phyloP scores from a whole-genome alignment of 2,113 vertebrate genomes.

The Aptenodytes patagonicus region DNA sequence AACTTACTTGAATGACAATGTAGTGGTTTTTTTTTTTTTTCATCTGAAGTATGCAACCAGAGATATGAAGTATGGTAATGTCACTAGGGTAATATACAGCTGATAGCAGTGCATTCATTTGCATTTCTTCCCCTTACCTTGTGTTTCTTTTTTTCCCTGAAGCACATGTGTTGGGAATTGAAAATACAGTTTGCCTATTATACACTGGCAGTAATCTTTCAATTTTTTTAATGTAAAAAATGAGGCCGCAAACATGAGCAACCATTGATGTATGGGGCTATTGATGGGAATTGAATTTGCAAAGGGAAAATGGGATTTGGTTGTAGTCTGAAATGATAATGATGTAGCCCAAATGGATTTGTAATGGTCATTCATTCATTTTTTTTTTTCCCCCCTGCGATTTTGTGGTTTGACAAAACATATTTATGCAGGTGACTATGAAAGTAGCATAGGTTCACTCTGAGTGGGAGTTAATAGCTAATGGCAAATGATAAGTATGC shows the following conservation, averaged over 20 bases:
- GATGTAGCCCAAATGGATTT: constrained; percentile 82
- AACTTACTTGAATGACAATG: constrained; percentile 43
- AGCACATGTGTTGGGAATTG: constrained; percentile 70
- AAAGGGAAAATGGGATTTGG: constrained; percentile 86
- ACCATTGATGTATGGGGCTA: constrained; percentile 76
- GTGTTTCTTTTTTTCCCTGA: constrained; percentile 17
- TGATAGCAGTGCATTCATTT: constrained; percentile 68
- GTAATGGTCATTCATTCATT: constrained; percentile 81
- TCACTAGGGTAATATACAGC: constrained; percentile 56
- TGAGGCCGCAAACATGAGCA: constrained; percentile 71
- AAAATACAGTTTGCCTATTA: constrained; percentile 73
- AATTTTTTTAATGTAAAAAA: constrained; percentile 71
- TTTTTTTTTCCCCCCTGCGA: constrained; percentile 51
- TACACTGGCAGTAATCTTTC: constrained; percentile 73
- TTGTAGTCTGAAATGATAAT: constrained; percentile 81
- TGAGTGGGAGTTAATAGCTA: constrained; percentile 45
- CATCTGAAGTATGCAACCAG: constrained; percentile 33
- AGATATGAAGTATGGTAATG: constrained; percentile 48
- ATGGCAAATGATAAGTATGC: constrained; percentile 35
- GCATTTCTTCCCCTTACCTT: constrained; percentile 61
- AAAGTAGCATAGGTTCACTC: constrained; percentile 26
- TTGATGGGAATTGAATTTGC: constrained; percentile 83
- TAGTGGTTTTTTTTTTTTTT: neutral
- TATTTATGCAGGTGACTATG: constrained; percentile 68
- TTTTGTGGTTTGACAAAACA: constrained; percentile 71